Percentiles rank a stretch among this genome's conserved stretches.
Evolutionary conservation across 2,888 invertebrate species (phyloP).

Genomic region (Drosophila maculinotata): DNA sequence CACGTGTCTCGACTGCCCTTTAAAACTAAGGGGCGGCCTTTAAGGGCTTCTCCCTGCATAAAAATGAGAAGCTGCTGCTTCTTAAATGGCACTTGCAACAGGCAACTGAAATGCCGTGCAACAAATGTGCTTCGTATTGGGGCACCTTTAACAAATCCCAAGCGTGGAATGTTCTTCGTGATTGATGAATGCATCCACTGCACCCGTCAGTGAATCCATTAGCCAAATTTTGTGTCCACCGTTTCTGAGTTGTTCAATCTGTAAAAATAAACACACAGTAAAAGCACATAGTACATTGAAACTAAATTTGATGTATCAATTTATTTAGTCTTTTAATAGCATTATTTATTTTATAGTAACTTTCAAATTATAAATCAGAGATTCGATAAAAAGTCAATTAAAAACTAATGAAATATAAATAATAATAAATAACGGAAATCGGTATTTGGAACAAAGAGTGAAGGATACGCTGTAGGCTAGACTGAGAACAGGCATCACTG

Average conservation of each 20-base stretch:
- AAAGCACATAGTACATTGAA: no score
- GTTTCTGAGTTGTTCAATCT: not conserved
- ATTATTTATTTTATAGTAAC: no score
- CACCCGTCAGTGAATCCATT: not conserved
- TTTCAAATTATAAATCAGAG: no score
- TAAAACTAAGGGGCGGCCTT: conserved; percentile 19
- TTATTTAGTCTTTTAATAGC: no score
- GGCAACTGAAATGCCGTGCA: not conserved
- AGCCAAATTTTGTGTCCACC: not conserved
- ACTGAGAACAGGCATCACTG: no score
- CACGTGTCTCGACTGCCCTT: conserved; percentile 11
- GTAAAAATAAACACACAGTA: not conserved
- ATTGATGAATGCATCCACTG: conserved; percentile 10
- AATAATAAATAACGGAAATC: no score
- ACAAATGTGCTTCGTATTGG: conserved; percentile 1
- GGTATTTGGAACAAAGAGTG: no score
- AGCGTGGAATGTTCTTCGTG: not conserved
- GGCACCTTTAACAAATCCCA: conserved; percentile 1
- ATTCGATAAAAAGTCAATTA: no score
- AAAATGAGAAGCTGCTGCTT: conserved; percentile 1
- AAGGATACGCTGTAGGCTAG: no score
- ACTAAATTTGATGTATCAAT: no score
- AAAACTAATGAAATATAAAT: no score
- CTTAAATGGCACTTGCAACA: conserved; percentile 13
- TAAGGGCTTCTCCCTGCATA: conserved; percentile 13